Percentiles rank a stretch among this genome's conserved stretches.
phyloP scores from a whole-genome alignment of 2,888 invertebrate species.

The Chloroclystis v-ata region DNA sequence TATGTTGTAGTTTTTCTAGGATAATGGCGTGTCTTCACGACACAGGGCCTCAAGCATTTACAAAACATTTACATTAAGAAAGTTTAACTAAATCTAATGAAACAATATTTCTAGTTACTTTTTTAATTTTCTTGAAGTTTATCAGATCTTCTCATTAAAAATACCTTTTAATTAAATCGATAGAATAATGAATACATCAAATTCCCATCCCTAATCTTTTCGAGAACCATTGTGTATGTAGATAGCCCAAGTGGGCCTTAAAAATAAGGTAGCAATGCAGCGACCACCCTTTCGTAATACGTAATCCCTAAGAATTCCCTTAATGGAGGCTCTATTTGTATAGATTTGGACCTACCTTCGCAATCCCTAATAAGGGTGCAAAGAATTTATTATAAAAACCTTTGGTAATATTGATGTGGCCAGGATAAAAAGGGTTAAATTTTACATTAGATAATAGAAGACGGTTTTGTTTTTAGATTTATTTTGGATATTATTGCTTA shows the following conservation, averaged over 20 bases:
- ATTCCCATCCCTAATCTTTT: slow-evolving; percentile 44
- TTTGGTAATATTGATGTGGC: slow-evolving; percentile 11
- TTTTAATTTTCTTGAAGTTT: too few species aligned
- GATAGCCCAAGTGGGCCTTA: slow-evolving; percentile 63
- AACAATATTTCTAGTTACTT: too few species aligned
- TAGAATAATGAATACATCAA: background rate
- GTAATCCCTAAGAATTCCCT: slow-evolving; percentile 70
- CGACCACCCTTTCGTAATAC: slow-evolving; percentile 44
- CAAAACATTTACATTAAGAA: too few species aligned
- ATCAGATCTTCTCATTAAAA: too few species aligned
- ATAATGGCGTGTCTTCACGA: too few species aligned
- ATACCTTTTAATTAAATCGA: too few species aligned
- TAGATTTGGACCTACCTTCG: slow-evolving; percentile 57
- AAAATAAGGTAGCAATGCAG: slow-evolving; percentile 62
- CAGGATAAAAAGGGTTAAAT: background rate
- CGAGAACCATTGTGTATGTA: slow-evolving; percentile 40
- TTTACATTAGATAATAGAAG: too few species aligned
- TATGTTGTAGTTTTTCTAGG: too few species aligned
- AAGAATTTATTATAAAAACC: slow-evolving; percentile 28
- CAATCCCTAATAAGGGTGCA: slow-evolving; percentile 38
- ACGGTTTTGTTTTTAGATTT: too few species aligned
- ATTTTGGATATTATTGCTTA: too few species aligned
- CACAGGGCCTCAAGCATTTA: too few species aligned
- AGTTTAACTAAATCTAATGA: too few species aligned
- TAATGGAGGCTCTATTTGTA: slow-evolving; percentile 66